These are phyloP conservation scores for Petroica traversi DNA, from an alignment of 2,113 vertebrate species.

Conservation along the genomic window DNA sequence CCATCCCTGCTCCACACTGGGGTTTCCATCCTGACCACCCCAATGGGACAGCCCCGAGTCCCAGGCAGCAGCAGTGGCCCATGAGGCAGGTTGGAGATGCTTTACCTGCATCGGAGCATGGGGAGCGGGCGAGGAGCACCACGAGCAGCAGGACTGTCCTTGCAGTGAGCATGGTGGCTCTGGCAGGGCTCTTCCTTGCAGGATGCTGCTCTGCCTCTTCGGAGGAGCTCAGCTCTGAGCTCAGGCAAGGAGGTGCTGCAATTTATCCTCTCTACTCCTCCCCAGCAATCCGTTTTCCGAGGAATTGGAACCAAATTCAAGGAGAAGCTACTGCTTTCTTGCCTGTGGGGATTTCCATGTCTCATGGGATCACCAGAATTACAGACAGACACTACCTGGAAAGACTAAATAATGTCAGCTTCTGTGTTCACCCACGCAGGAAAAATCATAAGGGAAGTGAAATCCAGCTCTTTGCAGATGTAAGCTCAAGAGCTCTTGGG, in stretches of 20 bases:
- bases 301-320: neutral
- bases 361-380: neutral
- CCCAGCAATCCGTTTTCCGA: neutral
- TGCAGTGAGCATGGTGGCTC: neutral
- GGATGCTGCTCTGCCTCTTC: neutral
- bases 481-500: neutral
- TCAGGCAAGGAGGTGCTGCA: neutral
- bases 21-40: neutral
- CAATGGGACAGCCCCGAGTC: fast-evolving
- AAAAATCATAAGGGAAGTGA: neutral
- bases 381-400: neutral
- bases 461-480: neutral
- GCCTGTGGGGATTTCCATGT: neutral
- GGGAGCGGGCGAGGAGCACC: neutral
- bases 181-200: neutral
- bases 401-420: neutral
- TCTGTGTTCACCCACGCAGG: neutral
- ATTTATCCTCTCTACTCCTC: neutral
- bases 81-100: too few species aligned
- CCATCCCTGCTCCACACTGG: fast-evolving
- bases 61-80: fast-evolving
- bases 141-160: neutral
- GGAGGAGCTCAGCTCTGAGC: neutral
- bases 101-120: fast-evolving
- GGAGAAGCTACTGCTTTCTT: fast-evolving